Percentiles rank a stretch among this genome's conserved stretches.
phyloP scores from a whole-genome alignment of 2,113 vertebrate genomes.

The Mugil cephalus region DNA sequence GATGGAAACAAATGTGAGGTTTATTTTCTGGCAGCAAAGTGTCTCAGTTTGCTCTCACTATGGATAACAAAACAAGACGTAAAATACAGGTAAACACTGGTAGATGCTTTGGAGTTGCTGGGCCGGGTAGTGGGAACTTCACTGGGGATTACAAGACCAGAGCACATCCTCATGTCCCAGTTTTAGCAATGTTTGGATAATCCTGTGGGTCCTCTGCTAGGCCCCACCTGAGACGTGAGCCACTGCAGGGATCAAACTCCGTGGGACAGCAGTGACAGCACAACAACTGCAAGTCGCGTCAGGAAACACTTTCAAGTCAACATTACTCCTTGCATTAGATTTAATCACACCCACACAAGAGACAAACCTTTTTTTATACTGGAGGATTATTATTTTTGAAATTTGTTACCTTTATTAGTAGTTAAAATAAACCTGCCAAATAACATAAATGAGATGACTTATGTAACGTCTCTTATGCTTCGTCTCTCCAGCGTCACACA shows the following conservation, averaged over 20 bases:
- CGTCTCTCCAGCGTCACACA: neutral
- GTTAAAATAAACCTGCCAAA: no score
- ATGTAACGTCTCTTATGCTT: neutral
- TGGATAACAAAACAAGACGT: neutral
- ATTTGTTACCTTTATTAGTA: no score
- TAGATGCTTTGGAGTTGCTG: neutral
- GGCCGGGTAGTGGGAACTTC: conserved; percentile 11
- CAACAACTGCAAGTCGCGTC: conserved; percentile 1
- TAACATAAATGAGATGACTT: no score
- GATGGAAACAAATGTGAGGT: no score
- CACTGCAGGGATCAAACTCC: conserved; percentile 29
- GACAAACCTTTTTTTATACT: no score
- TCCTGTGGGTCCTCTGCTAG: conserved; percentile 54
- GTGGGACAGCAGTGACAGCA: conserved; percentile 13
- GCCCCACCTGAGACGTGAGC: conserved; percentile 49
- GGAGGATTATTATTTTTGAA: no score
- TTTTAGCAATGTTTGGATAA: conserved; percentile 71
- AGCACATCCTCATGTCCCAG: conserved; percentile 67
- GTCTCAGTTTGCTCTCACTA: neutral
- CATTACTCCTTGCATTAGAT: neutral
- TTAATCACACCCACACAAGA: no score
- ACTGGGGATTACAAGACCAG: conserved; percentile 53
- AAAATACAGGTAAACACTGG: neutral
- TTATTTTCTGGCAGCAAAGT: no score
- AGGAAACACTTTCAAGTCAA: conserved; percentile 8